Evolutionary conservation across 92 coral and sea anemone species (phyloP).

Genomic region (Epizoanthus stellaris): DNA sequence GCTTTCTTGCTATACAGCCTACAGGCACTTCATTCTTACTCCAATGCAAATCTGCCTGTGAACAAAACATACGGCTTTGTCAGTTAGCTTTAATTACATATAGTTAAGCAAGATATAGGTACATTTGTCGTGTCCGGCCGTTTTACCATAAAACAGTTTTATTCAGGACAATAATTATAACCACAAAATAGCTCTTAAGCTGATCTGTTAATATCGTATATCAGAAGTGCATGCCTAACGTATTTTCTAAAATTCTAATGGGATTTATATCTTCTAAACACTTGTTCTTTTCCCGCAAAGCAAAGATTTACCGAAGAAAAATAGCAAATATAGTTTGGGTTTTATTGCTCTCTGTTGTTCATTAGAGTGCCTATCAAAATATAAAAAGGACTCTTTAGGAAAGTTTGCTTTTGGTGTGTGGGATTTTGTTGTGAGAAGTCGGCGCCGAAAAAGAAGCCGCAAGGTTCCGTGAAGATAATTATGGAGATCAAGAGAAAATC

Average conservation of each 20-base stretch:
- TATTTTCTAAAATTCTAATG: background rate
- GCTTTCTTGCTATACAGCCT: background rate
- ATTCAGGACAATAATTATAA: slow-evolving; percentile 2
- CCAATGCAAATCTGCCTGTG: background rate
- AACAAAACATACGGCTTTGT: background rate
- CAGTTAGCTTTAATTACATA: background rate
- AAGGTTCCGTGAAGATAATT: background rate
- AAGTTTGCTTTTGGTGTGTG: background rate
- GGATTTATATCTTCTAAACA: background rate
- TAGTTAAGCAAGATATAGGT: background rate
- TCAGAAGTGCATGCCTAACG: background rate
- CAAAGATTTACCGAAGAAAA: background rate
- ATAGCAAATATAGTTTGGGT: background rate
- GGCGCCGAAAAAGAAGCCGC: too few species aligned
- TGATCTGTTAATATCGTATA: background rate
- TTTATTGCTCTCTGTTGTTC: background rate
- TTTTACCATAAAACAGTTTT: background rate
- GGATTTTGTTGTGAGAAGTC: background rate
- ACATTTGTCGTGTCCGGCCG: background rate
- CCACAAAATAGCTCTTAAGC: background rate
- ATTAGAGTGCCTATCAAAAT: background rate
- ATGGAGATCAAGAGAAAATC: background rate
- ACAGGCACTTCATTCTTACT: background rate
- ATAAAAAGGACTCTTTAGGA: background rate
- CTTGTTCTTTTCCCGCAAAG: background rate